These are phyloP conservation scores for Steromphala cineraria DNA, from an alignment of 2,888 invertebrate species.

Conservation along the genomic window DNA sequence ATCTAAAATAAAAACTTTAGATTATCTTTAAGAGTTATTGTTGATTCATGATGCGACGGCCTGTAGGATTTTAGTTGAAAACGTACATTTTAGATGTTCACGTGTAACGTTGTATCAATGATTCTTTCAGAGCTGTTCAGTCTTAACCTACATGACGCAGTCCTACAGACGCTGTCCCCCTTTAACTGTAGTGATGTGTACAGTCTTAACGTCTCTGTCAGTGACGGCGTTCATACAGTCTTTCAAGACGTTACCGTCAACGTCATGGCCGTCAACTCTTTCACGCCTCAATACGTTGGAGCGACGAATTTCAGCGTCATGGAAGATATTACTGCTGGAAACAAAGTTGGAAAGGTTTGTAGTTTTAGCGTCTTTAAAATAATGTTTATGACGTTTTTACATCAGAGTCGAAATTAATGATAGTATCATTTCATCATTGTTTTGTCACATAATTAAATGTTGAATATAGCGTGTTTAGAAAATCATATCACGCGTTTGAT, in stretches of 20 bases:
- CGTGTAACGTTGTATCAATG: background rate
- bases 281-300: background rate
- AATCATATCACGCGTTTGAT: too few relatives aligned
- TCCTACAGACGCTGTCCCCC: background rate
- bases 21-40: too few relatives aligned
- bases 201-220: background rate
- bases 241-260: background rate
- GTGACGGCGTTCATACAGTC: background rate
- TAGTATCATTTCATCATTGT: too few relatives aligned
- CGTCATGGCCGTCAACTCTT: slow-evolving; percentile 11
- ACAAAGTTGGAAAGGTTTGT: slow-evolving; percentile 1
- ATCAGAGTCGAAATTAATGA: too few relatives aligned
- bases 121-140: background rate
- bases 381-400: too few relatives aligned
- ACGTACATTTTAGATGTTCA: too few relatives aligned
- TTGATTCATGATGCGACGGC: too few relatives aligned
- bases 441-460: too few relatives aligned
- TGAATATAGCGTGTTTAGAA: too few relatives aligned
- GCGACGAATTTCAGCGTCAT: background rate
- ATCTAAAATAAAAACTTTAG: too few relatives aligned
- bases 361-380: too few relatives aligned
- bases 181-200: background rate
- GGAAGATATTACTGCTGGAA: slow-evolving; percentile 24
- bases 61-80: too few relatives aligned
- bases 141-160: background rate